Evolutionary conservation across 2,888 invertebrate species (phyloP).

Genomic region (Oscheius myriophilus): DNA sequence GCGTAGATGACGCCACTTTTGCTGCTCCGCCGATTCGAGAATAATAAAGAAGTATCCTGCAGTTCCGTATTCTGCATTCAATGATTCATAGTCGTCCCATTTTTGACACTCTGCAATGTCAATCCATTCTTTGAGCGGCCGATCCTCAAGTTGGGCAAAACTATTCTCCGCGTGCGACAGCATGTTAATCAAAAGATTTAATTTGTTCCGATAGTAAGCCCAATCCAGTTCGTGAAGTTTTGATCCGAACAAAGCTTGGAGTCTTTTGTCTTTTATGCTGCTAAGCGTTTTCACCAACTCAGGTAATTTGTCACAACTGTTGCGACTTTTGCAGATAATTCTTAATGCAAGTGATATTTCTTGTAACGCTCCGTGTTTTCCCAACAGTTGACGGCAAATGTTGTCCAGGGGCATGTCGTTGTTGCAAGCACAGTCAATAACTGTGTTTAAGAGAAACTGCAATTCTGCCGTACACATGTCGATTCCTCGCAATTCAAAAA

Average conservation of each 20-base stretch:
- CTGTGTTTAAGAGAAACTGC: conserved; percentile 8
- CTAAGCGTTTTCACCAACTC: neutral
- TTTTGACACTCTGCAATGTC: conserved; percentile 23
- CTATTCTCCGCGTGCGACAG: conserved; percentile 15
- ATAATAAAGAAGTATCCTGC: conserved; percentile 19
- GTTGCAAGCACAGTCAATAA: conserved; percentile 6
- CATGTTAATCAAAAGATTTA: conserved; percentile 12
- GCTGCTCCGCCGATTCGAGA: neutral
- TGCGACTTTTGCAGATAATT: neutral
- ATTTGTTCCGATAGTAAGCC: neutral
- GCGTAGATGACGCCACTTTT: neutral
- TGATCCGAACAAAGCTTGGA: conserved; percentile 17
- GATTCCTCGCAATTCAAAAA: conserved; percentile 10
- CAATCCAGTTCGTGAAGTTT: conserved; percentile 15
- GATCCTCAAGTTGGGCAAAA: conserved; percentile 7
- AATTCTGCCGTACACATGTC: neutral
- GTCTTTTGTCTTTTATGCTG: conserved; percentile 11
- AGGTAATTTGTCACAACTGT: neutral
- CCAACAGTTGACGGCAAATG: neutral
- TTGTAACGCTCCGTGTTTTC: neutral
- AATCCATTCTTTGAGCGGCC: conserved; percentile 13
- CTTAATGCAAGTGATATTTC: conserved; percentile 13
- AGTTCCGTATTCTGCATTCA: conserved; percentile 8
- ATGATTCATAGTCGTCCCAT: conserved; percentile 16
- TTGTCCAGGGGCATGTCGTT: neutral